Evolutionary conservation across 2,797 vertebrate genomes (phyloP), one percentile per base, ranked within the genome.

Genomic region (Parotocinclus haroldoi): DNA sequence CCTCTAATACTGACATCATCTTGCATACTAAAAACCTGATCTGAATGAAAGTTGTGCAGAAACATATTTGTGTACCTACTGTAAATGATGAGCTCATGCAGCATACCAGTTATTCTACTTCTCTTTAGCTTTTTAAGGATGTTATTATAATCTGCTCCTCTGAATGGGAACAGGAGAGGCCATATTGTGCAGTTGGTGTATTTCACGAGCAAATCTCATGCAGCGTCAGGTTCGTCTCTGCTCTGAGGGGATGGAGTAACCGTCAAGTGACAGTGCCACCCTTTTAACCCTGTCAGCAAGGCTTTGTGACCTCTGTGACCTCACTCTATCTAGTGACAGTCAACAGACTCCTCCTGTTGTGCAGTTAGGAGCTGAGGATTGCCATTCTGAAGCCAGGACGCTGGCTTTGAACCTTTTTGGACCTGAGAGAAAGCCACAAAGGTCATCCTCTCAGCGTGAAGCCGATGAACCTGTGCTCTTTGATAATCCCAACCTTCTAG

Each of bases 161-260:
- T 76, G 76, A 74, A 85, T 81, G 78, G 74, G 80, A 81, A 69
- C 76, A 69, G 69, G 77, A 81, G 79, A 77, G 77, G 82, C 71
- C 76, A 66, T 81, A 84, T 82, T 81, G 80, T 76, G 67, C 78
- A 82, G 84, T 75, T 80, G 80, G 79, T 85, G 84, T 86, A 87
- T 87, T 5, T 89, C 85, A 88, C 88, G 79, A 83, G 72, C 80
- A 82, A 81, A 80, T 85, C 85, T 83, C 79, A 85, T 80, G 82
- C 83, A 79, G 83, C 81, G 83, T 78, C 73, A 84, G 80, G 72
- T 83, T 79, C 81, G 79, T 74, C 77, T 81, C 77, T 80, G 82
- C 83, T 77, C 78, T 86, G 84, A 88, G 90, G 88, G 89, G 86
- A 89, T 87, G 83, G 83, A 69, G 63, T 78, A 71, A 84, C 75